A percentile compares a stretch with the other conserved stretches of the same genome.
phyloP scores from a whole-genome alignment of 2,797 vertebrate genomes.

The Esox lucius region DNA sequence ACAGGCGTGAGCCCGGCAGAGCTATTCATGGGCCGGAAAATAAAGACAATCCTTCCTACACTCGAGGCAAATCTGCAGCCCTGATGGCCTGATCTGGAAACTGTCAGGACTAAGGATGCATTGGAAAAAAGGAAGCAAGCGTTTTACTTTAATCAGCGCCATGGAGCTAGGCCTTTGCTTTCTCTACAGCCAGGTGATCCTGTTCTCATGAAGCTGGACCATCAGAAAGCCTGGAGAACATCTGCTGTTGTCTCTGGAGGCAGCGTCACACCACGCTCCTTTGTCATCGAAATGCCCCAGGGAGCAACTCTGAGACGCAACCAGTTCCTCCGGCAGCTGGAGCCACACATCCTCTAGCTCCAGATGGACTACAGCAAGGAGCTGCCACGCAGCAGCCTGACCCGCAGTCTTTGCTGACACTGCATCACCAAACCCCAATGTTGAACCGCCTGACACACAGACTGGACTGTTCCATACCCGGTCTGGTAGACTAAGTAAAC shows the following conservation, averaged over 20 bases:
- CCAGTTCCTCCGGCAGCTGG: no score
- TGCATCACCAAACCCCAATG: no score
- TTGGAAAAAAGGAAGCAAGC: constrained; percentile 19
- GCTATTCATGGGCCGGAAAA: constrained; percentile 24
- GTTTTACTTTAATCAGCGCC: constrained; percentile 11
- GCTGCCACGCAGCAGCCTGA: no score
- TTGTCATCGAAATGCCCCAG: constrained; percentile 9
- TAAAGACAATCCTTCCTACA: constrained; percentile 14
- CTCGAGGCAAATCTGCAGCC: constrained; percentile 13
- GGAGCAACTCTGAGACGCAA: neutral
- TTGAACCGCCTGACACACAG: no score
- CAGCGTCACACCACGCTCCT: constrained; percentile 11
- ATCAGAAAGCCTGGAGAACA: constrained; percentile 16
- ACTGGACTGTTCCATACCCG: no score
- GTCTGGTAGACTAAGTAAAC: no score
- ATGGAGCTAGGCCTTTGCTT: neutral
- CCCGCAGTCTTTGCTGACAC: no score
- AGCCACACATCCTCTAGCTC: no score
- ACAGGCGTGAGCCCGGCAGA: constrained; percentile 18
- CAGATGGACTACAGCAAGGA: no score
- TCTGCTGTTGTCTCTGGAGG: constrained; percentile 8
- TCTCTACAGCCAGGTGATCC: neutral
- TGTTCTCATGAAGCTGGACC: constrained; percentile 13
- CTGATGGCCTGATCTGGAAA: neutral
- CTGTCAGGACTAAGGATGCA: constrained; percentile 5